Base-by-base conservation (phyloP, 2,797 vertebrate species). In the Toxotes lorentzi region DNA sequence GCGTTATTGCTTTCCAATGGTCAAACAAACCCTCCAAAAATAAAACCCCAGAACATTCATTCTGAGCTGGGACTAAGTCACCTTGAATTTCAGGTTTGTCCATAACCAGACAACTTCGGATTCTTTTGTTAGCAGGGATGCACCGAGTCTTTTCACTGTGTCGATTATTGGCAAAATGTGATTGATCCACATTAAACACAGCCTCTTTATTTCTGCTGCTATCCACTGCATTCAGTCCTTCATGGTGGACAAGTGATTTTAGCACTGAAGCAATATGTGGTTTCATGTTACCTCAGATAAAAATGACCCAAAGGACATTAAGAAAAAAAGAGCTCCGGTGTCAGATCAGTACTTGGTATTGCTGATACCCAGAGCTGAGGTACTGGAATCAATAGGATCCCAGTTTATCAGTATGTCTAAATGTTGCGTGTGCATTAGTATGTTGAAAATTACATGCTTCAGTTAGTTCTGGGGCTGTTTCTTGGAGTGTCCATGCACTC, bases 1-100 rank as follows among this genome's bases (percentile, higher is more conserved):
- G 23, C 6, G 5, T 53, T 11, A n/a, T 71, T 67, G 8, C 53
- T 56, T 24, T 1, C 13, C 60, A 63, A 10, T 27, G 14, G 13
- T n/a, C 23, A 54, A 51, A 51, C 30, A 59, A 54, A 72, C 3
- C 9, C 27, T 74, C 30, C 61, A 71, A 40, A 87, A 67, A 73
- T 27, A 61, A 38, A 78, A 80, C 27, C 8, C 68, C 51, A 60
- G 40, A 69, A 16, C 21, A 35, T 0, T 5, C 40, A 50, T 9
- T 45, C 34, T 34, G 2, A 27, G 23, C n/a, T 23, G 48, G n/a
- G 10, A 23, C 48, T 23, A 41, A 14, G 14, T 41, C 40, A 1
- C 10, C 2, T 40, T 40, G n/a, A n/a, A 23, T 24, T 61, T 41
- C 8, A 40, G 10, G 10, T 24, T 24, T 32, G 24, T 32, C 27